These are phyloP conservation scores for Raphicerus campestris DNA, from an alignment of 2,113 vertebrate species.

Conservation along the genomic window DNA sequence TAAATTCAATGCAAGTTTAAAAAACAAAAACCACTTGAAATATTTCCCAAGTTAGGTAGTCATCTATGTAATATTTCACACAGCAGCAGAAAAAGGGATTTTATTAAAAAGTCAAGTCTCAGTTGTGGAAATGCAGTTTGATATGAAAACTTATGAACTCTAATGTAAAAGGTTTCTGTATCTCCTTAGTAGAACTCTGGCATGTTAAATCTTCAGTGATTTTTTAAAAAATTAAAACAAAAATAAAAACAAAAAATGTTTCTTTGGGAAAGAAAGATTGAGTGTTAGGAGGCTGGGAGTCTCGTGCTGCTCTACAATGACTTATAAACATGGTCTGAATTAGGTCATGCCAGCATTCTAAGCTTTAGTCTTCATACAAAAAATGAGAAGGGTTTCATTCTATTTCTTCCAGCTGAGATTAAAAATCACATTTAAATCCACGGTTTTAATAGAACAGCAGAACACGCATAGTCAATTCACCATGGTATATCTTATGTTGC, in stretches of 20 bases:
- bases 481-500: background rate
- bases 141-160: background rate
- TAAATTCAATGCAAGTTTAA: background rate
- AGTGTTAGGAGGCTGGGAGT: background rate
- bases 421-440: background rate
- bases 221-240: accelerated
- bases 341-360: background rate
- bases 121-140: background rate
- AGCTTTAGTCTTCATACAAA: background rate
- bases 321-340: background rate
- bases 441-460: background rate
- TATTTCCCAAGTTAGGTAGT: background rate
- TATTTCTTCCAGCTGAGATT: background rate
- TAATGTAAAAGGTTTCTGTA: background rate
- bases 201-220: background rate
- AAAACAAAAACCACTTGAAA: background rate
- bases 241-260: background rate
- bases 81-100: background rate
- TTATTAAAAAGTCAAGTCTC: background rate
- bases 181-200: background rate
- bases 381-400: background rate
- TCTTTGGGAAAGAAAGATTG: background rate
- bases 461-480: background rate
- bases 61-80: background rate
- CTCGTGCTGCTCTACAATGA: background rate